Evolutionary conservation across 1,140 invertebrate species (phyloP).

Genomic region (Drosophila tani): DNA sequence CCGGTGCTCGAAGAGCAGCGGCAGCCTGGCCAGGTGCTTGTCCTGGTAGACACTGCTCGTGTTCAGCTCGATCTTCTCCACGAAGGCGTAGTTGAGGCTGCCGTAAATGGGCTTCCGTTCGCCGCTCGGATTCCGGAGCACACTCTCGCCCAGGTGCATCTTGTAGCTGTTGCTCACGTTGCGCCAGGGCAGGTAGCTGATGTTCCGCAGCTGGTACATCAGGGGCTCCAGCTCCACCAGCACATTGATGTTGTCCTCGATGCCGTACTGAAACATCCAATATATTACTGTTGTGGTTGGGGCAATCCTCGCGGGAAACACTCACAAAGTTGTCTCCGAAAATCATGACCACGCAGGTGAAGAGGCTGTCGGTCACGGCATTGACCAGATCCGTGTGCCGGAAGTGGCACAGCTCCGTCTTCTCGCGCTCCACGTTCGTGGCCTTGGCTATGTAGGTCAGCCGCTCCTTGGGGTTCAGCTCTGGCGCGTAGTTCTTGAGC

Average conservation of each 20-base stretch:
- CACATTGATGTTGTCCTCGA: slow-evolving; percentile 78
- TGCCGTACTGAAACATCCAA: slow-evolving; percentile 54
- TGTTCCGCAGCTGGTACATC: slow-evolving; percentile 74
- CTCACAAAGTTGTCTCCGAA: slow-evolving; percentile 83
- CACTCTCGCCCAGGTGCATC: slow-evolving; percentile 59
- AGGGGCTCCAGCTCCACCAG: slow-evolving; percentile 73
- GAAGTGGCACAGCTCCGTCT: slow-evolving; percentile 77
- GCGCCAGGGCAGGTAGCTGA: slow-evolving; percentile 75
- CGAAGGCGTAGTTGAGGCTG: slow-evolving; percentile 69
- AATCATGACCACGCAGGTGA: slow-evolving; percentile 82
- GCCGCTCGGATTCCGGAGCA: slow-evolving; percentile 65
- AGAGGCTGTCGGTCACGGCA: slow-evolving; percentile 63
- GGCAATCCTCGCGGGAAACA: background rate
- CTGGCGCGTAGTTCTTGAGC: slow-evolving; percentile 59
- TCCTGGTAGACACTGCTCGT: slow-evolving; percentile 50
- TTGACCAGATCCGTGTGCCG: slow-evolving; percentile 76
- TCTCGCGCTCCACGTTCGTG: slow-evolving; percentile 69
- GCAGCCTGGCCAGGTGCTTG: slow-evolving; percentile 46
- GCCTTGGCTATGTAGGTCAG: slow-evolving; percentile 79
- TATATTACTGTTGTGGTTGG: too few relatives aligned
- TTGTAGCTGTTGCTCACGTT: slow-evolving; percentile 77
- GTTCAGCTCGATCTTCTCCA: slow-evolving; percentile 74
- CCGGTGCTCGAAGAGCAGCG: slow-evolving; percentile 73
- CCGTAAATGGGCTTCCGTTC: slow-evolving; percentile 78
- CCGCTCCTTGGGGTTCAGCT: slow-evolving; percentile 75